Conservation (phyloP, 2,888 invertebrate genomes). For the Ennomos fuscantarius region DNA sequence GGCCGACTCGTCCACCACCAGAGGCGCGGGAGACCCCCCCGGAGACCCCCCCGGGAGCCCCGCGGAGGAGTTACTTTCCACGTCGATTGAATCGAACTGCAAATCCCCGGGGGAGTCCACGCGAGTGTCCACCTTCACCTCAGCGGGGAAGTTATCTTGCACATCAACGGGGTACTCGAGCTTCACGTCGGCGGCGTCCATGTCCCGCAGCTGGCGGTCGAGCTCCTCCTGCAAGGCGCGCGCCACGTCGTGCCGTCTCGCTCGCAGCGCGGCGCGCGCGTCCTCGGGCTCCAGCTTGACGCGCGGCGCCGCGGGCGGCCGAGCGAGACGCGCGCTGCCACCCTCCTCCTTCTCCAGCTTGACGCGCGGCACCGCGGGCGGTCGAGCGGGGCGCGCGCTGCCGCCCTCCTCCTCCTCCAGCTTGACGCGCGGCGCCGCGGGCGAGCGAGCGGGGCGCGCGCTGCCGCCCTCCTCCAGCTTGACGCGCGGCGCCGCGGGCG, state of each 20-base stretch:
- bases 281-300: background rate
- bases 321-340: background rate
- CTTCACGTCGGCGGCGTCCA: background rate
- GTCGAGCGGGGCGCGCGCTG: background rate
- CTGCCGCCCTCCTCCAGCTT: too few species aligned
- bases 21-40: too few species aligned
- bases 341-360: conserved; percentile 16
- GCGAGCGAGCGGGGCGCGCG: background rate
- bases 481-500: background rate
- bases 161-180: too few species aligned
- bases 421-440: background rate
- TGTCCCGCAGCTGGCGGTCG: conserved; percentile 12
- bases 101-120: too few species aligned
- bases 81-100: too few species aligned
- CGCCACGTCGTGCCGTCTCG: conserved; percentile 9
- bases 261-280: background rate
- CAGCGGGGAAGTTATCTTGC: too few species aligned
- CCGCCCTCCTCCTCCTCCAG: conserved; percentile 15
- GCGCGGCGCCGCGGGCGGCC: background rate
- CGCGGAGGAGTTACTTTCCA: too few species aligned
- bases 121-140: too few species aligned
- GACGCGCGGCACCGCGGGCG: background rate
- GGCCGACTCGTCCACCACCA: too few species aligned
- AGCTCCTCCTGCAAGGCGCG: conserved; percentile 14
- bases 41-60: too few species aligned